Evolutionary conservation across 1,140 invertebrate species (phyloP).

Genomic region (Pomacea maculata): DNA sequence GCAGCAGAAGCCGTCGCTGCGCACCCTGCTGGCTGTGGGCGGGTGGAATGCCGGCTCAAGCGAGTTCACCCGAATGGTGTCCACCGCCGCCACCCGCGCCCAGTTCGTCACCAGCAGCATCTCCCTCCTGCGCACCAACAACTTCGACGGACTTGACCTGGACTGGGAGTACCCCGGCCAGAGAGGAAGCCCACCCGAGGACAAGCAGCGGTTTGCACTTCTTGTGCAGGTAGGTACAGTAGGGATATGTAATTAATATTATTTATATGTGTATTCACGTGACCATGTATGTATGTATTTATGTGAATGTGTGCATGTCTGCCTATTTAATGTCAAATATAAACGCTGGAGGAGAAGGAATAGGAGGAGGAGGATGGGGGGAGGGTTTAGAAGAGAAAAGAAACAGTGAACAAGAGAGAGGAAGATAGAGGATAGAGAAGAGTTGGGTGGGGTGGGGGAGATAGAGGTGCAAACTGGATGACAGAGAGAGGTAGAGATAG

Average conservation of each 20-base stretch:
- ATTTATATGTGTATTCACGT: not conserved
- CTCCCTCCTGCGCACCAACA: conserved; percentile 87
- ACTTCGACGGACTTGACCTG: conserved; percentile 94
- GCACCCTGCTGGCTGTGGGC: conserved; percentile 92
- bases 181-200: conserved; percentile 88
- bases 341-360: not conserved
- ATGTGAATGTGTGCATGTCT: not conserved
- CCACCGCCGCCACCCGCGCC: conserved; percentile 31
- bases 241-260: not conserved
- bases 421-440: not conserved
- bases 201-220: conserved; percentile 88
- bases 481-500: too few relatives aligned
- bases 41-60: conserved; percentile 96
- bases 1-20: conserved; percentile 92
- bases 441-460: not conserved
- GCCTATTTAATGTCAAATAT: not conserved
- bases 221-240: conserved; percentile 76
- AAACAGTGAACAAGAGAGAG: not conserved
- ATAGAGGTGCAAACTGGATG: too few relatives aligned
- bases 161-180: conserved; percentile 96
- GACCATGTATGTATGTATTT: not conserved
- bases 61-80: conserved; percentile 66
- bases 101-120: conserved; percentile 69
- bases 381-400: not conserved
- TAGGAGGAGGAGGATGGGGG: not conserved